Evolutionary conservation across 1,140 invertebrate species (phyloP).

Genomic region (Zaprionus ornatus): DNA sequence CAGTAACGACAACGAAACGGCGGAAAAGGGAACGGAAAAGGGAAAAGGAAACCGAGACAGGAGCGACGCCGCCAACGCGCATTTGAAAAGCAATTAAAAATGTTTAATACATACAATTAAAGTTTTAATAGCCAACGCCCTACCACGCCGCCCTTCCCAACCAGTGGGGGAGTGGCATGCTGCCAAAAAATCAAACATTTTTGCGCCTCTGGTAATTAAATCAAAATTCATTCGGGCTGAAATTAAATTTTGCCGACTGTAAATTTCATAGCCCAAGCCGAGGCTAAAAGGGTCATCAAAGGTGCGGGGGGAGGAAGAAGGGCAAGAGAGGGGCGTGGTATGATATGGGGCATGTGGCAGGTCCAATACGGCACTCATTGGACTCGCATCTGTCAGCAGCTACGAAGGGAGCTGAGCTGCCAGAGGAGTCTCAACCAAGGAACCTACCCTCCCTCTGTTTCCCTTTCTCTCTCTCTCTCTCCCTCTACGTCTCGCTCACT

Average conservation of each 20-base stretch:
- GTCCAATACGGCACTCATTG: constrained; percentile 24
- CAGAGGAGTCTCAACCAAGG: no score
- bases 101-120: constrained; percentile 73
- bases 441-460: not conserved
- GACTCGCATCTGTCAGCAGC: constrained; percentile 3
- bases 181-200: constrained; percentile 61
- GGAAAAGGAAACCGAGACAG: constrained; percentile 44
- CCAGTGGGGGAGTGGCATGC: not conserved
- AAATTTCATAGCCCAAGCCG: constrained; percentile 20
- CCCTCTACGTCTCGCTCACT: not conserved
- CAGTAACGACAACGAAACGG: constrained; percentile 2
- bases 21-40: not conserved
- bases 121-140: constrained; percentile 55
- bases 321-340: not conserved
- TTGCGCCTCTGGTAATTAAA: constrained; percentile 46
- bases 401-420: not conserved
- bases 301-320: not conserved
- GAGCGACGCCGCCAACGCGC: constrained; percentile 33
- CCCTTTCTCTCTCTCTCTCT: not conserved
- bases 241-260: constrained; percentile 57
- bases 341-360: not conserved
- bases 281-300: constrained; percentile 1
- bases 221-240: constrained; percentile 41
- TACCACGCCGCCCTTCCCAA: no score
- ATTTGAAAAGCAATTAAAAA: constrained; percentile 70